These are phyloP conservation scores for Maccullochella peelii DNA, from an alignment of 2,113 vertebrate genomes.

Conservation along the genomic window DNA sequence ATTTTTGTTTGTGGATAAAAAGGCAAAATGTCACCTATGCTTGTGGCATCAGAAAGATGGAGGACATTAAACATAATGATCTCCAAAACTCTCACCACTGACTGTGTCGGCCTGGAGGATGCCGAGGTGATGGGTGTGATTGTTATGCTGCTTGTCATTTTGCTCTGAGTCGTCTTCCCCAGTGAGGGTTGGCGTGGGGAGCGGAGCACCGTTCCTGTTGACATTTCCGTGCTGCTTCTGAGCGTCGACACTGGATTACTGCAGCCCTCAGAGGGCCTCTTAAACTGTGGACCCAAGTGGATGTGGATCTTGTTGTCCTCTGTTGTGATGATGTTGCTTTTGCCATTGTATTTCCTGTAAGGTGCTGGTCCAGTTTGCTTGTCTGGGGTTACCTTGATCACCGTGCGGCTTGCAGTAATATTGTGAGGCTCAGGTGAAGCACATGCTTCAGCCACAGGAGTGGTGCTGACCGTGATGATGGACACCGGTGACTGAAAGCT, in stretches of 20 bases:
- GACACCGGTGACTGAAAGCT: conserved; percentile 89
- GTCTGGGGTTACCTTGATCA: conserved; percentile 91
- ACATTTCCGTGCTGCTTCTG: conserved; percentile 80
- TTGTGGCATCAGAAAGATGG: neutral
- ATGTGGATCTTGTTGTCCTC: conserved; percentile 99
- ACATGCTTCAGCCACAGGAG: conserved; percentile 83
- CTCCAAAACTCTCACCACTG: conserved; percentile 87
- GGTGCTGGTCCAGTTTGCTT: conserved; percentile 84
- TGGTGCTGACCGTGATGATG: conserved; percentile 91
- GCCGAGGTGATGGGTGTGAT: conserved; percentile 90
- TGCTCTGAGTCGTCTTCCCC: conserved; percentile 80
- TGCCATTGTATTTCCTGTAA: conserved; percentile 88
- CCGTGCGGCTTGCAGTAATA: conserved; percentile 84
- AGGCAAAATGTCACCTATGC: neutral
- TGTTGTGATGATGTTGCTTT: conserved; percentile 92
- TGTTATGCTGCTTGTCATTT: conserved; percentile 95
- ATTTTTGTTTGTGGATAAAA: conserved; percentile 11
- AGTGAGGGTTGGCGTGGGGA: conserved; percentile 82
- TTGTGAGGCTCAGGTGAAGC: conserved; percentile 86
- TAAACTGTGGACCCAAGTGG: conserved; percentile 91
- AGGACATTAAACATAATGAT: neutral
- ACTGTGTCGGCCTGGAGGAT: conserved; percentile 87
- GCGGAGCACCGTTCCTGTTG: conserved; percentile 89
- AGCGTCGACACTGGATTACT: conserved; percentile 84
- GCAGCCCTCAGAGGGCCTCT: conserved; percentile 84